Evolutionary conservation across 2,797 vertebrate genomes (phyloP).

Genomic region (Karalla daura): DNA sequence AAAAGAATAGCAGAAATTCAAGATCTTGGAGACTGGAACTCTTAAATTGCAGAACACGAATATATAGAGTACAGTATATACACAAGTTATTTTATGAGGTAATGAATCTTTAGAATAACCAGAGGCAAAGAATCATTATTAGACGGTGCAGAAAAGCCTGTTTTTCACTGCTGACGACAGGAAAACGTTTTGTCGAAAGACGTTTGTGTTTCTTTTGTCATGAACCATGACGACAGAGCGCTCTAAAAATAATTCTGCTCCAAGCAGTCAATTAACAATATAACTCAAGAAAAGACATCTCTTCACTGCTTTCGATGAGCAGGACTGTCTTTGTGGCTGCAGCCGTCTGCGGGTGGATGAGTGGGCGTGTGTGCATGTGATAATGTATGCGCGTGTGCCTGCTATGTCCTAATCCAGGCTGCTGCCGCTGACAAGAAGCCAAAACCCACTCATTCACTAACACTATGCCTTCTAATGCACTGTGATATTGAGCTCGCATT

Average conservation of each 20-base stretch:
- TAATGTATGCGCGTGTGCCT: slow-evolving; percentile 12
- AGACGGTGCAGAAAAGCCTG: slow-evolving; percentile 5
- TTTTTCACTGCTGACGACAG: slow-evolving; percentile 10
- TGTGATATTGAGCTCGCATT: slow-evolving; percentile 57
- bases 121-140: not conserved
- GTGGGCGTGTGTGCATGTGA: slow-evolving; percentile 36
- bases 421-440: slow-evolving; percentile 31
- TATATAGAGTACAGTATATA: not conserved
- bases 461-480: slow-evolving; percentile 40
- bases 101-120: slow-evolving; percentile 17
- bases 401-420: slow-evolving; percentile 38
- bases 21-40: not conserved
- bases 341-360: slow-evolving; percentile 16
- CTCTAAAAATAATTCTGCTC: slow-evolving; percentile 37
- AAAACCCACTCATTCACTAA: slow-evolving; percentile 50
- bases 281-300: slow-evolving; percentile 28
- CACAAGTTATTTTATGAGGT: not conserved
- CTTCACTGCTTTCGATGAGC: slow-evolving; percentile 22
- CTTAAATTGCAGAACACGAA: not conserved
- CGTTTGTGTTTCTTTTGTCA: slow-evolving; percentile 14
- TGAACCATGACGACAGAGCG: slow-evolving; percentile 19
- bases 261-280: slow-evolving; percentile 55
- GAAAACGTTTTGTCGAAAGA: not conserved
- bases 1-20: slow-evolving; percentile 7
- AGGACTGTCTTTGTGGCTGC: slow-evolving; percentile 28